Evolutionary conservation across 2,797 vertebrate genomes (phyloP), one percentile per base, ranked within the genome.

Genomic region (Eospalax fontanierii): DNA sequence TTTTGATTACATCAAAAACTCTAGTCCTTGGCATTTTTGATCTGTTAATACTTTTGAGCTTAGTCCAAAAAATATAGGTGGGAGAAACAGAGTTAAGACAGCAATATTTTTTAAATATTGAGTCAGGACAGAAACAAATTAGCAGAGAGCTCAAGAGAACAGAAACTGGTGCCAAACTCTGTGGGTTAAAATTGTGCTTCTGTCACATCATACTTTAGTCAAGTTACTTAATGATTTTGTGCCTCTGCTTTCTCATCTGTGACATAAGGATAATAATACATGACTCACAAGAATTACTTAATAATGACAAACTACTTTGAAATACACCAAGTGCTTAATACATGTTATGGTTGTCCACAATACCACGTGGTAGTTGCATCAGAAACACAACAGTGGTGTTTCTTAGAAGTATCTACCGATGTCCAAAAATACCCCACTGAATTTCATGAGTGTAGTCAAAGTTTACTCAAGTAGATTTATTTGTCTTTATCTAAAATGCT

Each of bases 31-130:
- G 21, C 46, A 75, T 46, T 73, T 63, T 57, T 89, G 19, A 16
- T 70, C 24, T 95, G 5, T 54, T 88, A 73, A 87, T 73, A 30
- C 35, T 94, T 91, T 89, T 84, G 14, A 95, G 83, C 21, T 61
- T 85, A 92, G 90, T 46, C 26, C 28, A 61, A 15, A 95, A 79
- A 19, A 61, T 0, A 65, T 5, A 11, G 33, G 24, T 28, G 35
- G 22, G 16, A 46, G 24, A 92, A 70, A 63, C 14, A 54, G 50
- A 54, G 14, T 2, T 15, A 54, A 54, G 12, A 61, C 68, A 38
- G 0, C 4, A 38, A 3, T 21, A 22, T 4, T 28, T n/a, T 30
- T 38, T 1, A 46, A 12, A 24, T 11, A 5, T 28, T 76, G 76
- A 87, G 16, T 15, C 10, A 89, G 24, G n/a, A 61, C 57, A 14